phyloP scores from a whole-genome alignment of 2,888 invertebrate genomes.

The Tiliacea aurago region DNA sequence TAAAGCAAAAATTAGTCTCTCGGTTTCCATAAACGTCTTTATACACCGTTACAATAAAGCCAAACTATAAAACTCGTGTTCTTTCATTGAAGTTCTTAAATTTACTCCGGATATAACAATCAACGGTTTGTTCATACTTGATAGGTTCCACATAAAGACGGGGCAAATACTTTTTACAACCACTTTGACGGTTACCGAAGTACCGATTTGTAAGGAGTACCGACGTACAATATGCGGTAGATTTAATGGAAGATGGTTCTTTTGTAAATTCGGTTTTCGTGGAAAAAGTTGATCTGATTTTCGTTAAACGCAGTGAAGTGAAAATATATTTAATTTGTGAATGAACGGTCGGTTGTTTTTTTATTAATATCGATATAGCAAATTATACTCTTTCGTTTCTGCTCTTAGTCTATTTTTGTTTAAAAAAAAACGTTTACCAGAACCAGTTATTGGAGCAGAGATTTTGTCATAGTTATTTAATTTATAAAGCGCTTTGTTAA shows the following conservation, averaged over 20 bases:
- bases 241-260: slow-evolving; percentile 7
- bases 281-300: slow-evolving; percentile 5
- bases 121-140: slow-evolving; percentile 57
- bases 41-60: not conserved
- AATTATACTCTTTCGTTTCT: not conserved
- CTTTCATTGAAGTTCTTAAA: slow-evolving; percentile 48
- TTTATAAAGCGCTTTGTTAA: not conserved
- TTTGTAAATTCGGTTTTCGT: not conserved
- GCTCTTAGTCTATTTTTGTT: not conserved
- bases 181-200: slow-evolving; percentile 40
- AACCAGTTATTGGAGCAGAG: not conserved
- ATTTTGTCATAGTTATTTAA: not conserved
- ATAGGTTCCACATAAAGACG: slow-evolving; percentile 49
- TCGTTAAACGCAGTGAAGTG: slow-evolving; percentile 36
- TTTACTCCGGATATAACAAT: slow-evolving; percentile 37
- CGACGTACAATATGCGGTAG: not conserved
- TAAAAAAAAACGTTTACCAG: not conserved
- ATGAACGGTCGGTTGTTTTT: not conserved
- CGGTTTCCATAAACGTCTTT: not conserved
- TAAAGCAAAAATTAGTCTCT: not conserved
- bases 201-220: slow-evolving; percentile 31
- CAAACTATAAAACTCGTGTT: slow-evolving; percentile 13
- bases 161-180: slow-evolving; percentile 54
- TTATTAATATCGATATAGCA: not conserved
- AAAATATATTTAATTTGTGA: slow-evolving; percentile 22